Evolutionary conservation across 2,113 vertebrate species (phyloP).

Genomic region (Phasianus colchicus): DNA sequence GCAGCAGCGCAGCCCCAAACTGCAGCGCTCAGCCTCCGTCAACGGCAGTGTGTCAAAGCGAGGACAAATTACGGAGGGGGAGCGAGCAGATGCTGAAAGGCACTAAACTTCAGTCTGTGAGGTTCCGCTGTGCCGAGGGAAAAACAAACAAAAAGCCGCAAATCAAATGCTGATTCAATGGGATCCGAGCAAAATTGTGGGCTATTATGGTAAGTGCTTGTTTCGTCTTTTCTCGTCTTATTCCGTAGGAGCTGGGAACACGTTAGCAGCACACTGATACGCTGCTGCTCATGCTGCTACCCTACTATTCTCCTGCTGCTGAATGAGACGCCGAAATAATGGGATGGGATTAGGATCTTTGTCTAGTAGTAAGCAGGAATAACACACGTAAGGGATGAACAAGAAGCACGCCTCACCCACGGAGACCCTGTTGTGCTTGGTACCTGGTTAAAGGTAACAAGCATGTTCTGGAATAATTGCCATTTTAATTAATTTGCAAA

Average conservation of each 20-base stretch:
- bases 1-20: constrained; percentile 61
- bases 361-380: constrained; percentile 24
- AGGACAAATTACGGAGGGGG: constrained; percentile 50
- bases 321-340: constrained; percentile 11
- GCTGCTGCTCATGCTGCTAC: background rate
- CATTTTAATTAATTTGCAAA: constrained; percentile 39
- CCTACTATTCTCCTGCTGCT: background rate
- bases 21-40: constrained; percentile 56
- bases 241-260: constrained; percentile 9
- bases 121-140: constrained; percentile 25
- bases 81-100: constrained; percentile 64
- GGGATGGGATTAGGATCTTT: constrained; percentile 40
- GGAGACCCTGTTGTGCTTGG: background rate
- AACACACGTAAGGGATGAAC: constrained; percentile 3
- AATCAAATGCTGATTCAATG: constrained; percentile 51
- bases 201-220: constrained; percentile 6
- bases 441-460: constrained; percentile 46
- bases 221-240: constrained; percentile 37
- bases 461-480: constrained; percentile 9
- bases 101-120: constrained; percentile 73
- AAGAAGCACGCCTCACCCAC: background rate
- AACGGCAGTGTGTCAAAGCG: constrained; percentile 56
- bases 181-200: constrained; percentile 16
- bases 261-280: background rate
- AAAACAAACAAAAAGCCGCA: constrained; percentile 45